A percentile compares a stretch with the other conserved stretches of the same genome.
phyloP scores from a whole-genome alignment of 2,113 vertebrate genomes.

The Hemichromis elongatus region DNA sequence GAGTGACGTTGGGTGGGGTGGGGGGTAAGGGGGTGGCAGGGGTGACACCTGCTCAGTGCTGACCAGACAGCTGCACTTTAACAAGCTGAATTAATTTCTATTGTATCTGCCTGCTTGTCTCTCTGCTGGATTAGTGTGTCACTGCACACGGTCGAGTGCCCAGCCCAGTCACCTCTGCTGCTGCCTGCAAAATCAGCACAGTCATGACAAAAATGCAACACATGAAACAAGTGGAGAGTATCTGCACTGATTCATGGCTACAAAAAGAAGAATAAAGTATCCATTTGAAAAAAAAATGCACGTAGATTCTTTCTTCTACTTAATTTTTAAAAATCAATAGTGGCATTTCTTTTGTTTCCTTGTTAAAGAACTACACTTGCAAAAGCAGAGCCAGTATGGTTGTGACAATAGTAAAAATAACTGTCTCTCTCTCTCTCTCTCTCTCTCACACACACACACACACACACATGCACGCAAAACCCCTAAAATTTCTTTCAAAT shows the following conservation, averaged over 20 bases:
- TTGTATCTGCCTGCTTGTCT: slow-evolving; percentile 12
- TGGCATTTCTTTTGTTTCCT: neutral
- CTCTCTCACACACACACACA: neutral
- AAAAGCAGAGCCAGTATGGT: neutral
- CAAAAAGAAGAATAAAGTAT: neutral
- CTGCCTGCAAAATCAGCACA: neutral
- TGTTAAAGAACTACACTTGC: neutral
- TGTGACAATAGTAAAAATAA: neutral
- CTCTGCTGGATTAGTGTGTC: neutral
- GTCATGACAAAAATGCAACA: neutral
- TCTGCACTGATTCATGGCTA: no score
- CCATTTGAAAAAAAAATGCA: neutral
- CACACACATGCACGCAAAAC: neutral
- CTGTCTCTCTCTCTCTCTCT: neutral
- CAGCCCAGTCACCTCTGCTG: neutral
- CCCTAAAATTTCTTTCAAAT: neutral
- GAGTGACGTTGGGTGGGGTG: neutral
- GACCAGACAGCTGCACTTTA: slow-evolving; percentile 46
- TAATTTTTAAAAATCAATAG: neutral
- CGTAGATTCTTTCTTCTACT: neutral
- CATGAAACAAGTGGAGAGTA: neutral
- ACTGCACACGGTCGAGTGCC: neutral
- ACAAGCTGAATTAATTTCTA: slow-evolving; percentile 43
- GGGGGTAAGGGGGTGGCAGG: neutral
- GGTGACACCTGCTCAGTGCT: slow-evolving; percentile 51